Percentiles rank a stretch among this genome's conserved stretches.
Evolutionary conservation across 2,888 invertebrate genomes (phyloP).

Genomic region (Xylota sylvarum): DNA sequence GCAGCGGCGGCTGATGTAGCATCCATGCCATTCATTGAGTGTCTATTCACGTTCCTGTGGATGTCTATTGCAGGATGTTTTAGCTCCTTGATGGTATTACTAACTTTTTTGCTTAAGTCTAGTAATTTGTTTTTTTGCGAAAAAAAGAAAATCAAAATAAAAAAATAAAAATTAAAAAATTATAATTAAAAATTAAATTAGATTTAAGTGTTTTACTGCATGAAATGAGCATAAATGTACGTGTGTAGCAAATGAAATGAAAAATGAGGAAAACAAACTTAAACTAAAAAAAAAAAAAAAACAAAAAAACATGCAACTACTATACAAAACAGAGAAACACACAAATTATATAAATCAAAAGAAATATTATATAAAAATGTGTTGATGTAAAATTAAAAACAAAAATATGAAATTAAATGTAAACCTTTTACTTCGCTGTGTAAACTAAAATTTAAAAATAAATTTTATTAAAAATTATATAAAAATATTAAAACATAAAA

Average conservation of each 20-base stretch:
- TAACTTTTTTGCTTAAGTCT: slow-evolving; percentile 73
- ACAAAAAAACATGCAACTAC: slow-evolving; percentile 40
- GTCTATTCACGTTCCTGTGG: slow-evolving; percentile 24
- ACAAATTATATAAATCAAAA: slow-evolving; percentile 19
- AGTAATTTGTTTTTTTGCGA: slow-evolving; percentile 39
- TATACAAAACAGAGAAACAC: slow-evolving; percentile 25
- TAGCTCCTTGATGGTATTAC: slow-evolving; percentile 20
- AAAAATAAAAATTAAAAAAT: slow-evolving; percentile 44
- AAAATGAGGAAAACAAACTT: slow-evolving; percentile 30
- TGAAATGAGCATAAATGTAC: slow-evolving; percentile 61
- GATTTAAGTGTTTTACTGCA: slow-evolving; percentile 1
- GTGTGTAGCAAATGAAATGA: slow-evolving; percentile 64
- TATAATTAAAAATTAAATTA: slow-evolving; percentile 36
- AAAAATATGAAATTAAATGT: slow-evolving; percentile 8
- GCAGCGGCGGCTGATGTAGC: slow-evolving; percentile 34
- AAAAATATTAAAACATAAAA: slow-evolving; percentile 60
- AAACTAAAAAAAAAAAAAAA: slow-evolving; percentile 6
- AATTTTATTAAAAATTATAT: slow-evolving; percentile 73
- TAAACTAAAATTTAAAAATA: slow-evolving; percentile 51
- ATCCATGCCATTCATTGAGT: slow-evolving; percentile 56
- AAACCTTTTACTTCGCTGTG: slow-evolving; percentile 27
- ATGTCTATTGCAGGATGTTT: slow-evolving; percentile 28
- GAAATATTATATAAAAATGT: slow-evolving; percentile 19
- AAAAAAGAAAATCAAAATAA: slow-evolving; percentile 56
- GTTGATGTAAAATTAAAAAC: slow-evolving; percentile 39